Conservation (phyloP, 1,140 invertebrate species). For the Agrypnia vestita region DNA sequence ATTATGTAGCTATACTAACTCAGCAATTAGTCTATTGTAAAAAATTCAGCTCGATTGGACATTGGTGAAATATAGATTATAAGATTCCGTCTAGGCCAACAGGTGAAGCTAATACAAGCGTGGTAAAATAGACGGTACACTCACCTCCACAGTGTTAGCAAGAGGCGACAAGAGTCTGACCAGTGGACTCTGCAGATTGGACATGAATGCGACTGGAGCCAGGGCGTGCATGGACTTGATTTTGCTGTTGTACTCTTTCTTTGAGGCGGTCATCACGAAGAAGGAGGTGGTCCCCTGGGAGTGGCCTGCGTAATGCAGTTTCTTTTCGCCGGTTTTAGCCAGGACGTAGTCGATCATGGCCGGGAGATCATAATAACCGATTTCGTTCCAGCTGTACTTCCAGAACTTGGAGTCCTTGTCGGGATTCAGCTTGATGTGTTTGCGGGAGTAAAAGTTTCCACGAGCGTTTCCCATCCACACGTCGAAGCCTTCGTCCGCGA, state of each 20-base stretch:
- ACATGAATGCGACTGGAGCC: slow-evolving; percentile 75
- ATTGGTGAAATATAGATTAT: no score
- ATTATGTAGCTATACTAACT: no score
- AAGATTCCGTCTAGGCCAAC: no score
- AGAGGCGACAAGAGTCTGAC: slow-evolving; percentile 73
- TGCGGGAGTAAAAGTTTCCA: slow-evolving; percentile 81
- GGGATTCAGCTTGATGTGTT: slow-evolving; percentile 70
- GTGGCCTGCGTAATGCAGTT: slow-evolving; percentile 75
- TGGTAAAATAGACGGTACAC: not conserved
- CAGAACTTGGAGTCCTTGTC: slow-evolving; percentile 74
- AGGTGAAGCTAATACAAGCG: no score
- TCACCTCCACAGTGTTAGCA: slow-evolving; percentile 70
- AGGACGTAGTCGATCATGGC: slow-evolving; percentile 76
- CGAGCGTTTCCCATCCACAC: slow-evolving; percentile 83
- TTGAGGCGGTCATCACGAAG: slow-evolving; percentile 74
- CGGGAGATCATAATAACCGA: slow-evolving; percentile 77
- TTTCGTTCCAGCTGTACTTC: slow-evolving; percentile 80
- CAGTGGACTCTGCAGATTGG: slow-evolving; percentile 65
- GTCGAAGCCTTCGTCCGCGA: slow-evolving; percentile 78
- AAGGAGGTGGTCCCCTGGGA: slow-evolving; percentile 77
- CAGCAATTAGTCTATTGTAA: no score
- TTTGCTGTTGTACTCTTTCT: slow-evolving; percentile 77
- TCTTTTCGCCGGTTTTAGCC: slow-evolving; percentile 65
- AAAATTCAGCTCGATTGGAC: no score
- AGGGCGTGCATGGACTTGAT: slow-evolving; percentile 75